These are phyloP conservation scores for Hyperoplus lanceolatus DNA, from an alignment of 2,797 vertebrate genomes.

Conservation along the genomic window DNA sequence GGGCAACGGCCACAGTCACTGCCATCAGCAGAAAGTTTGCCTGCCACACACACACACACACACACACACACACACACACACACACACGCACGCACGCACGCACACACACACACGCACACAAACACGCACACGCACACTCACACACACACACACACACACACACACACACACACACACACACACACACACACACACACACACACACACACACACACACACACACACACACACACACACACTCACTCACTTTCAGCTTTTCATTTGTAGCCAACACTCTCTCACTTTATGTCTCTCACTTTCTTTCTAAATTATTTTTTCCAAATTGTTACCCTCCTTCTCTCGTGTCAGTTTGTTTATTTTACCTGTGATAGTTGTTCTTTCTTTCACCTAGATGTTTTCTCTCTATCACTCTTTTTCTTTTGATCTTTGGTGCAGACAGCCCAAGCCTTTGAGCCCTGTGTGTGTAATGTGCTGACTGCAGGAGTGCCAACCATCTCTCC, in stretches of 20 bases:
- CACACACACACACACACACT: slow-evolving; percentile 11
- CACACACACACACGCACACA: slow-evolving; percentile 12
- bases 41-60: slow-evolving; percentile 2
- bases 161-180: slow-evolving; percentile 12
- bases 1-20: slow-evolving; percentile 71
- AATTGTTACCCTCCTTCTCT: not conserved
- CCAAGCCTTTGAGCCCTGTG: slow-evolving; percentile 82
- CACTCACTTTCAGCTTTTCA: not conserved
- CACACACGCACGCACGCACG: slow-evolving; percentile 18
- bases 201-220: slow-evolving; percentile 15
- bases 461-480: slow-evolving; percentile 91
- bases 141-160: slow-evolving; percentile 12
- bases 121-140: slow-evolving; percentile 12
- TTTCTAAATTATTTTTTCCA: not conserved
- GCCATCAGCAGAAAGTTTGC: slow-evolving; percentile 84
- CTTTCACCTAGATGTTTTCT: slow-evolving; percentile 16
- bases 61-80: slow-evolving; percentile 9
- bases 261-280: not conserved
- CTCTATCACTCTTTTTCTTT: slow-evolving; percentile 38
- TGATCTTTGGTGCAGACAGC: slow-evolving; percentile 38
- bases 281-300: not conserved
- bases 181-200: slow-evolving; percentile 14
- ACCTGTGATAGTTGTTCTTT: slow-evolving; percentile 20
- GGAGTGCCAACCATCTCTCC: slow-evolving; percentile 49
- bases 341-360: slow-evolving; percentile 21